Base-by-base conservation (phyloP, 2,797 vertebrate genomes). In the Chrosomus eos region DNA sequence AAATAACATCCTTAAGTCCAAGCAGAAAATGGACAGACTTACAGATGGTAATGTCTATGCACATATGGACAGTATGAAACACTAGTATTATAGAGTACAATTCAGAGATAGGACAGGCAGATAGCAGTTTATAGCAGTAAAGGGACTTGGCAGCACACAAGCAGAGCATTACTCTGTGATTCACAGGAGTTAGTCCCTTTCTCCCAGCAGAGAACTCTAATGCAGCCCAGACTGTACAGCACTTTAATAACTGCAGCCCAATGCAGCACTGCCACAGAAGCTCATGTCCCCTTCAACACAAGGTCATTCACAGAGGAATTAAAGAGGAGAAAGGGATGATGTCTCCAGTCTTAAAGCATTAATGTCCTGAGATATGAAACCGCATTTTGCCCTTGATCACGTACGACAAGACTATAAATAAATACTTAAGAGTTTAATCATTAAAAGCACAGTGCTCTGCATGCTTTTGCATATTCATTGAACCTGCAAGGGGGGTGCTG, bases 121-220 rank as follows among this genome's bases (percentile, higher is more conserved):
- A 79, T 21, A 84, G 60, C 55, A 16, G 77, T 81, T 81, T 55
- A 83, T 21, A 76, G 86, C 85, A 87, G 86, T 90, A 85, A 89
- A 88, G 89, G 88, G 86, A 89, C 53, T 82, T 85, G 86, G 86
- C 89, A 82, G 85, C n/a, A 33, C 38, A 58, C 23, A 67, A n/a
- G 72, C 13, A n/a, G 80, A 83, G 67, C 80, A 88, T 88, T 85
- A 85, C 73, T 83, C 78, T 72, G 79, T 33, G 53, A 85, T 73
- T 84, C 80, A 86, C 83, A 7, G 33, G 62, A 74, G 82, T 76
- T 18, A 51, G 62, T 19, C 31, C 19, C 45, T 70, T 76, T 83
- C 64, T 79, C 75, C 81, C 45, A 51, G 43, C 80, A 78, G 74
- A 40, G 40, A 78, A 85, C 58, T 81, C 43, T 45, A 79, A 64